Conservation (phyloP, 2,797 vertebrate genomes). For the Pseudochirops cupreus region DNA sequence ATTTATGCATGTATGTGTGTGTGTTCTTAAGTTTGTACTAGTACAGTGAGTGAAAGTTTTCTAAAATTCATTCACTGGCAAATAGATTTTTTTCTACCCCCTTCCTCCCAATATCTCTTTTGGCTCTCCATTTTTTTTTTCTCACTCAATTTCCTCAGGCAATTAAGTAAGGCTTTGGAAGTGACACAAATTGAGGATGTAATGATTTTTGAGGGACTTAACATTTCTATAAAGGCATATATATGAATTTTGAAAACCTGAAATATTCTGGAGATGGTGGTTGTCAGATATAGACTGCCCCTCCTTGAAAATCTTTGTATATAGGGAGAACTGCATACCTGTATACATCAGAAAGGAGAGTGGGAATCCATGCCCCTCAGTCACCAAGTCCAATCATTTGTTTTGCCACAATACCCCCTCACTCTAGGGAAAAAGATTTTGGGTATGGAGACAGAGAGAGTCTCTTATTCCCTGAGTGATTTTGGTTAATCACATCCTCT, state of each 20-base stretch:
- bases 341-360: background rate
- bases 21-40: background rate
- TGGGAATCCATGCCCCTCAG: background rate
- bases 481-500: background rate
- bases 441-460: background rate
- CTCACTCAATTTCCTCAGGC: background rate
- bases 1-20: background rate
- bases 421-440: background rate
- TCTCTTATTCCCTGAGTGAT: background rate
- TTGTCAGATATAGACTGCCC: background rate
- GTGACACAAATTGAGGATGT: background rate
- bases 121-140: background rate
- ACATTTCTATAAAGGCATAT: background rate
- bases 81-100: background rate
- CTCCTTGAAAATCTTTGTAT: background rate
- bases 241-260: background rate
- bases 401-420: background rate
- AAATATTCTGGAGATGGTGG: background rate
- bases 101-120: background rate
- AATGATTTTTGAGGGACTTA: background rate
- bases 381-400: background rate
- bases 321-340: background rate
- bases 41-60: background rate
- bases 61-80: background rate
- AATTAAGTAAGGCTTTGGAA: background rate